Percentiles rank a stretch among this genome's conserved stretches.
These are phyloP conservation scores for Ptilonorhynchus violaceus DNA, from an alignment of 2,113 vertebrate species.

Conservation along the genomic window DNA sequence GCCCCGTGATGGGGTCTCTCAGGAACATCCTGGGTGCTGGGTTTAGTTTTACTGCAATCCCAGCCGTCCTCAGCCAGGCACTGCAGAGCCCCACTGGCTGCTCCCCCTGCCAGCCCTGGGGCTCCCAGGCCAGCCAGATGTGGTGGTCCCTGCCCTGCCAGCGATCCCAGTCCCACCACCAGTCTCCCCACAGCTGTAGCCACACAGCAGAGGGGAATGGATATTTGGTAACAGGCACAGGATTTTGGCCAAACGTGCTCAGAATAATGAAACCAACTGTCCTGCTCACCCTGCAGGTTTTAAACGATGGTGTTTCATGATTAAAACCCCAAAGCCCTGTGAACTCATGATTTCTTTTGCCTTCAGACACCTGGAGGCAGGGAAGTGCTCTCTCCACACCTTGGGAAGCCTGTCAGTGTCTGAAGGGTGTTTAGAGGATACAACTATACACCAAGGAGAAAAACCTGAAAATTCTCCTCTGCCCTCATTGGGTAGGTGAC, in stretches of 20 bases:
- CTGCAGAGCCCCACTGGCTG: neutral
- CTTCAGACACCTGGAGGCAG: neutral
- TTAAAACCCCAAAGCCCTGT: neutral
- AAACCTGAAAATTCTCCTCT: conserved; percentile 72
- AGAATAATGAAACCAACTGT: neutral
- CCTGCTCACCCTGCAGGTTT: neutral
- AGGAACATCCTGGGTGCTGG: rapidly evolving
- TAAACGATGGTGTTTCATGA: neutral
- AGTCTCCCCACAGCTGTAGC: neutral
- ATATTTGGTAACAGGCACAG: neutral
- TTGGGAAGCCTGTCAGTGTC: neutral
- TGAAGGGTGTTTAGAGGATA: conserved; percentile 77
- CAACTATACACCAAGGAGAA: neutral
- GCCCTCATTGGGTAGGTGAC: neutral
- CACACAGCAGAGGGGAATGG: neutral
- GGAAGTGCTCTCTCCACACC: neutral
- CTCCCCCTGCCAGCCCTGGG: neutral
- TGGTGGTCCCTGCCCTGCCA: neutral
- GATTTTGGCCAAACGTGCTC: neutral
- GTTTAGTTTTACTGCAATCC: neutral
- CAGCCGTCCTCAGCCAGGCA: neutral
- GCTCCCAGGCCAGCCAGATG: neutral
- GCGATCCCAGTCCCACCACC: rapidly evolving
- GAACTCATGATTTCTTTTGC: neutral
- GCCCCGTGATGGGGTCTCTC: neutral